phyloP scores from a whole-genome alignment of 2,797 vertebrate species.

The Gallirallus australis region DNA sequence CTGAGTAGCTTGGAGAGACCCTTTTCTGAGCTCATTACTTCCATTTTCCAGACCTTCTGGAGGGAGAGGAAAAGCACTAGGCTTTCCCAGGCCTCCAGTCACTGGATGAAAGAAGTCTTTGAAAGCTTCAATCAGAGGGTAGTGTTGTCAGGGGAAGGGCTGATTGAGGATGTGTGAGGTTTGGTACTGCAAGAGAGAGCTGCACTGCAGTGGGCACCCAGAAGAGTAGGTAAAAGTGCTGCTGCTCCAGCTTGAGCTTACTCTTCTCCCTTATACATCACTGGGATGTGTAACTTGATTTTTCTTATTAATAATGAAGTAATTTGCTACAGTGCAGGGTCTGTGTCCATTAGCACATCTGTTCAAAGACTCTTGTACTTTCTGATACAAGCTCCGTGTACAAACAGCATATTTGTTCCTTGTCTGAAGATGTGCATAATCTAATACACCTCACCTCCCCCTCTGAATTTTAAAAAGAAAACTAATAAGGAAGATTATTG shows the following conservation, averaged over 20 bases:
- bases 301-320: background rate
- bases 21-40: background rate
- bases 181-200: background rate
- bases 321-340: background rate
- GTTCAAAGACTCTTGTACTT: background rate
- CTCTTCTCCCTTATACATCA: background rate
- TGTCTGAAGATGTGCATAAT: background rate
- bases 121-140: background rate
- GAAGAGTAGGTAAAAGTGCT: background rate
- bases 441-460: background rate
- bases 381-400: rapidly evolving
- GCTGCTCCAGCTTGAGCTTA: rapidly evolving
- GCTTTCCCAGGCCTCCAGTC: background rate
- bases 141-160: background rate
- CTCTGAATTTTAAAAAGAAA: constrained; percentile 39
- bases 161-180: background rate
- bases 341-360: constrained; percentile 2
- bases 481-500: background rate
- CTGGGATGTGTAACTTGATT: background rate
- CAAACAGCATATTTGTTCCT: background rate
- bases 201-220: background rate
- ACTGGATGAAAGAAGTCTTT: background rate
- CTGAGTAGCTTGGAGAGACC: background rate
- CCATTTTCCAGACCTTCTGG: background rate
- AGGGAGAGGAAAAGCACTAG: background rate